Evolutionary conservation across 2,888 invertebrate genomes (phyloP).

Genomic region (Nymphalis polychloros): DNA sequence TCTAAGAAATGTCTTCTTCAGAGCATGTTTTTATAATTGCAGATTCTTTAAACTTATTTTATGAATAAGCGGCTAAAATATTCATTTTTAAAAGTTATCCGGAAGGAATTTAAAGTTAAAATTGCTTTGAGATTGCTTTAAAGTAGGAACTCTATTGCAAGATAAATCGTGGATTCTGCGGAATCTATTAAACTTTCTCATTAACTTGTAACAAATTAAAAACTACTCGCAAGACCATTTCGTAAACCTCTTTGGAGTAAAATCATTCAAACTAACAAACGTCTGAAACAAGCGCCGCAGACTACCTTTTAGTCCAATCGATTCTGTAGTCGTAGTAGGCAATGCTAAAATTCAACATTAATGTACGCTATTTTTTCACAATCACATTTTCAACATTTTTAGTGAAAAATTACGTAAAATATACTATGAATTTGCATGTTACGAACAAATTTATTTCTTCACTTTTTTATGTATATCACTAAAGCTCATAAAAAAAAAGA

Average conservation of each 20-base stretch:
- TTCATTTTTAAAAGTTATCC: constrained; percentile 13
- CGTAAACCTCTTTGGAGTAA: neutral
- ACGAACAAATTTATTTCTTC: no score
- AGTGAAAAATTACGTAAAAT: no score
- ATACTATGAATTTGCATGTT: no score
- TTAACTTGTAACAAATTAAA: constrained; percentile 9
- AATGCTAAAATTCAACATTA: no score
- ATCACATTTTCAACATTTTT: no score
- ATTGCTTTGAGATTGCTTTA: constrained; percentile 14
- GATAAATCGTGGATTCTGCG: constrained; percentile 13
- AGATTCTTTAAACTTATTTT: constrained; percentile 3
- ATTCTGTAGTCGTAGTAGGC: no score
- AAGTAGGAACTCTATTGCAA: constrained; percentile 9
- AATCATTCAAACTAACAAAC: no score
- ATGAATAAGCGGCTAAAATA: constrained; percentile 13
- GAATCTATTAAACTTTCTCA: constrained; percentile 11
- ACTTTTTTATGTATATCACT: no score
- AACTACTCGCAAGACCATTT: neutral
- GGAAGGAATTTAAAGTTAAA: constrained; percentile 14
- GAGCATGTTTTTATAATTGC: neutral
- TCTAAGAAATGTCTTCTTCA: neutral
- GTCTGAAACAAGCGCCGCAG: no score
- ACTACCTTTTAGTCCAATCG: no score
- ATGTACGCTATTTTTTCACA: no score
- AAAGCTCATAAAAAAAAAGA: no score